These are phyloP conservation scores for Porites evermanni DNA, from an alignment of 92 coral and sea anemone species.

Conservation along the genomic window DNA sequence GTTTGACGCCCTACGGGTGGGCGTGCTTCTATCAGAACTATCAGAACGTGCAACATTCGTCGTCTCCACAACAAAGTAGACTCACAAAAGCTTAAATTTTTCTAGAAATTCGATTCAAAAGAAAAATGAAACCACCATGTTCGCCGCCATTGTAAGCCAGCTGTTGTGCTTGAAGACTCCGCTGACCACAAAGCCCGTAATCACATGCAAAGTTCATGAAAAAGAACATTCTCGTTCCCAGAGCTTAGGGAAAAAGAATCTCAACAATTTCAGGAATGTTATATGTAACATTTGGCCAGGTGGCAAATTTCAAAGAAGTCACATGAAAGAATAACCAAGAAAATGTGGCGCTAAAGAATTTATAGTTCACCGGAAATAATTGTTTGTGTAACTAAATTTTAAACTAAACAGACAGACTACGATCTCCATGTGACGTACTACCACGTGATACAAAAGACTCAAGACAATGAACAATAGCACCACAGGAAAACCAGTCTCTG, in stretches of 20 bases:
- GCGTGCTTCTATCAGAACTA: background rate
- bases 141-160: background rate
- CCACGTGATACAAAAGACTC: too few species aligned
- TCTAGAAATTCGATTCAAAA: too few species aligned
- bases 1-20: conserved; percentile 17
- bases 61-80: background rate
- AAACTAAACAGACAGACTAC: too few species aligned
- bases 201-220: background rate
- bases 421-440: too few species aligned
- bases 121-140: too few species aligned
- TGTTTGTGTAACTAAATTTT: too few species aligned
- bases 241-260: background rate
- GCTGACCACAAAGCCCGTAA: background rate
- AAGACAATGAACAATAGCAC: too few species aligned
- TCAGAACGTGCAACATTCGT: background rate
- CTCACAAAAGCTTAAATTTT: background rate
- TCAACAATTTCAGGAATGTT: background rate
- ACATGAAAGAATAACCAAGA: too few species aligned
- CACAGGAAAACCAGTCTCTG: too few species aligned
- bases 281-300: background rate
- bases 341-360: too few species aligned
- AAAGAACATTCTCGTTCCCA: too few species aligned
- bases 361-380: too few species aligned
- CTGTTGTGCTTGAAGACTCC: background rate
- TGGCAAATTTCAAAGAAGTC: background rate